A percentile compares a stretch with the other conserved stretches of the same genome.
These are phyloP conservation scores for Spea hammondii DNA, from an alignment of 2,797 vertebrate species.

Conservation along the genomic window DNA sequence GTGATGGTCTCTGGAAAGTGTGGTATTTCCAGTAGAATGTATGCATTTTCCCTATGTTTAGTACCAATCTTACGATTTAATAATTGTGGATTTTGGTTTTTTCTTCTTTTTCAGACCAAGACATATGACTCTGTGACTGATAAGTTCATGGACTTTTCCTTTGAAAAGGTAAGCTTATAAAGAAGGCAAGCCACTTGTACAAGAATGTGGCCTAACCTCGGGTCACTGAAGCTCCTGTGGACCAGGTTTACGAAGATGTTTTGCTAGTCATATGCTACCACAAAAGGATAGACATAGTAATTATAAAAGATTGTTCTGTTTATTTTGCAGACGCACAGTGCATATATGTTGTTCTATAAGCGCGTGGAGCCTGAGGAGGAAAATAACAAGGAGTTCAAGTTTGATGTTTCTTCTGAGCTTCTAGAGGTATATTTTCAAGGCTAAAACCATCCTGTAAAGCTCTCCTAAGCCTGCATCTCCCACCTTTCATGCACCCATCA, in stretches of 20 bases:
- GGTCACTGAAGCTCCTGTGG: no score
- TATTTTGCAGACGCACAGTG: slow-evolving; percentile 86
- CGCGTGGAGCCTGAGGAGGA: slow-evolving; percentile 95
- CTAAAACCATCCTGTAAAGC: not conserved
- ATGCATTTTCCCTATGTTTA: not conserved
- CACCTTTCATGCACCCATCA: no score
- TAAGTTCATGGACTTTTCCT: slow-evolving; percentile 99
- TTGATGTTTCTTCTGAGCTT: slow-evolving; percentile 91
- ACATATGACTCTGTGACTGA: slow-evolving; percentile 98
- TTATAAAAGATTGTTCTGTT: not conserved
- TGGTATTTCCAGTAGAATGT: not conserved
- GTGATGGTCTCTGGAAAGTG: not conserved
- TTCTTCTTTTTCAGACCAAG: slow-evolving; percentile 80
- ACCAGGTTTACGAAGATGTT: no score
- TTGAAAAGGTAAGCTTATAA: slow-evolving; percentile 86
- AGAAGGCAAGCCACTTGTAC: not conserved
- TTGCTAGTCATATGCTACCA: no score
- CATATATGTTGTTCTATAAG: slow-evolving; percentile 99
- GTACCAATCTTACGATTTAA: not conserved
- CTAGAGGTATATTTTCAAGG: slow-evolving; percentile 70
- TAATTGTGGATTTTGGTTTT: not conserved
- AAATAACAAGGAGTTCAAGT: slow-evolving; percentile 89
- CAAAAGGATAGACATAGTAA: not conserved
- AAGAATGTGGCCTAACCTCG: not conserved
- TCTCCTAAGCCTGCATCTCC: no score